Percentiles rank a stretch among this genome's conserved stretches.
Evolutionary conservation across 2,113 vertebrate species (phyloP).

Genomic region (Isurus oxyrinchus): DNA sequence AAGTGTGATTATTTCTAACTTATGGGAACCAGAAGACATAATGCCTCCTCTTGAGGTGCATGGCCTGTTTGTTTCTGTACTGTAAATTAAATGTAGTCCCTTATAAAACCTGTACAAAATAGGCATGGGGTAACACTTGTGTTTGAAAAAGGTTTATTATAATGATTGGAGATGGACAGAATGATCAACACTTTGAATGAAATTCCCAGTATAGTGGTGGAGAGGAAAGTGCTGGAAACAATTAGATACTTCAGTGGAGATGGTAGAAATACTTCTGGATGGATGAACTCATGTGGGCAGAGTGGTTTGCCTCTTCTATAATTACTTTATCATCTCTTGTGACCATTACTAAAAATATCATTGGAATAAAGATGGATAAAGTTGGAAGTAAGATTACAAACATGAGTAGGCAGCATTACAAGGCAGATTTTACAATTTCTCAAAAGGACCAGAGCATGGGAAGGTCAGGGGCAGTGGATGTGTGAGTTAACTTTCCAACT

Average conservation of each 20-base stretch:
- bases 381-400: not conserved
- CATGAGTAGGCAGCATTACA: too few relatives aligned
- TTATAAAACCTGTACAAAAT: not conserved
- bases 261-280: not conserved
- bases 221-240: not conserved
- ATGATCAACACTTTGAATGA: not conserved
- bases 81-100: not conserved
- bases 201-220: not conserved
- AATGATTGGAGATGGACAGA: not conserved
- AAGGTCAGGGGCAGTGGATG: not conserved
- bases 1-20: not conserved
- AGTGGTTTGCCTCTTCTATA: not conserved
- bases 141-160: not conserved
- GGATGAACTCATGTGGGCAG: not conserved
- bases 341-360: not conserved
- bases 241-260: not conserved
- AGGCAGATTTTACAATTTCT: not conserved
- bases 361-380: not conserved
- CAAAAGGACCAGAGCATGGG: not conserved
- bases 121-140: not conserved
- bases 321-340: not conserved
- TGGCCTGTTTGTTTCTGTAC: not conserved
- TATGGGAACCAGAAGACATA: not conserved
- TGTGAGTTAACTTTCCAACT: constrained; percentile 25
- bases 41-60: not conserved